Conservation (phyloP, 2,113 vertebrate genomes). For the Hemiscyllium ocellatum region DNA sequence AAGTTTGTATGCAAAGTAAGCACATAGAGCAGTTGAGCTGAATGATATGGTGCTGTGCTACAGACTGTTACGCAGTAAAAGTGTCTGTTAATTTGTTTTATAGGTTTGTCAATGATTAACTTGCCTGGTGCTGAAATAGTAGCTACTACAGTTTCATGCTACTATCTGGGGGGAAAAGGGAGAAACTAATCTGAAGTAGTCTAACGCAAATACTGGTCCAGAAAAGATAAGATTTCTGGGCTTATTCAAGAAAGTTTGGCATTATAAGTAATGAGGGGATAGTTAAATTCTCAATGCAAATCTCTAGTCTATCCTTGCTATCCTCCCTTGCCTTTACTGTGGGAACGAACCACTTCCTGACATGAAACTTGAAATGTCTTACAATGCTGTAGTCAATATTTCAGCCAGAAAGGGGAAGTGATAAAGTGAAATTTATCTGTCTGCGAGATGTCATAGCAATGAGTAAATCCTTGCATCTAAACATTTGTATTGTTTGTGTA, state of each 20-base stretch:
- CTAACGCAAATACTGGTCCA: not conserved
- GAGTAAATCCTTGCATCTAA: too few relatives aligned
- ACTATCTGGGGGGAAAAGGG: not conserved
- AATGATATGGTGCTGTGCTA: not conserved
- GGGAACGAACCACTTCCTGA: too few relatives aligned
- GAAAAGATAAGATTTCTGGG: not conserved
- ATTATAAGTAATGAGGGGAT: not conserved
- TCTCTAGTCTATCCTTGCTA: too few relatives aligned
- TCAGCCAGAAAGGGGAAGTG: not conserved
- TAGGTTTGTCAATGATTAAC: not conserved
- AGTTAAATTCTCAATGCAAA: not conserved
- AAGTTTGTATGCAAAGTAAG: not conserved
- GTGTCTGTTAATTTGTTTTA: not conserved
- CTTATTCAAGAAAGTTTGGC: not conserved
- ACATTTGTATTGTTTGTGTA: too few relatives aligned
- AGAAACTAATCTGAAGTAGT: not conserved
- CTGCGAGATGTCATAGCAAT: not conserved
- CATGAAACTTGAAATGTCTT: not conserved
- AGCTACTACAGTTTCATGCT: not conserved
- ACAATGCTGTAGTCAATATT: not conserved
- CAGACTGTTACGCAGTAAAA: not conserved
- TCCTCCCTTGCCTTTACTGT: too few relatives aligned
- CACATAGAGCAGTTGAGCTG: not conserved
- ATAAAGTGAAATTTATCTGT: not conserved
- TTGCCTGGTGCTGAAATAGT: not conserved